Evolutionary conservation across 2,888 invertebrate species (phyloP), one percentile per base, ranked within the genome.

Genomic region (Andrena trimmerana): DNA sequence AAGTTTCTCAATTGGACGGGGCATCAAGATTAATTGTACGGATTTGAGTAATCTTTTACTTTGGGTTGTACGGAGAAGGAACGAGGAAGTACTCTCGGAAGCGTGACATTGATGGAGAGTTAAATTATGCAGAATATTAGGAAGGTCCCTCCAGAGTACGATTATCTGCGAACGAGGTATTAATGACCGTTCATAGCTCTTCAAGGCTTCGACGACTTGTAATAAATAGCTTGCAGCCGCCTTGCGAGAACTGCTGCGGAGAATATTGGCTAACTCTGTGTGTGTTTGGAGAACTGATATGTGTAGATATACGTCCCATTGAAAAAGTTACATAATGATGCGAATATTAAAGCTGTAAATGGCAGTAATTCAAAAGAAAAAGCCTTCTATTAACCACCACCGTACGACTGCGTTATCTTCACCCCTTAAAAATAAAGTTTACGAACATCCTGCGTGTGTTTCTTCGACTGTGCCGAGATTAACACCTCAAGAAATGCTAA

Each of bases 1-100:
- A 54, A 54, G 20, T 42, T 42, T 4, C 42, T 16, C 5, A 42
- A 42, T 16, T 42, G 16, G 42, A 42, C 4, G 42, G 16, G 4
- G 16, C 42, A 42, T 16, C 4, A 20, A 54, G 54, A 54, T 54
- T n/a, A 27, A 57, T 57, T 24, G 24, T 27, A 24, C 0, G 24
- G 20, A 57, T 57, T 57, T 10, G 27, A 27, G 24, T 24, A 24
- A 57, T 57, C 27, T 13, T 57, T 24, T 13, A 57, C 57, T 27
- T 10, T 57, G 3, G 57, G 4, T 8, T 27, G 42, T 42, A 42
- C 16, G 42, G 16, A 42, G 42, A 57, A 27, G 24, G 57, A 27
- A 57, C 20, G 57, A 57, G 57, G 57, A 57, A 57, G 24, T 57
- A 57, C 24, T 27, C 50, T 48, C 27, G 50, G 24, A 66, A 66